Base-by-base conservation (phyloP, 2,888 invertebrate species). In the Cylindroiulus punctatus region DNA sequence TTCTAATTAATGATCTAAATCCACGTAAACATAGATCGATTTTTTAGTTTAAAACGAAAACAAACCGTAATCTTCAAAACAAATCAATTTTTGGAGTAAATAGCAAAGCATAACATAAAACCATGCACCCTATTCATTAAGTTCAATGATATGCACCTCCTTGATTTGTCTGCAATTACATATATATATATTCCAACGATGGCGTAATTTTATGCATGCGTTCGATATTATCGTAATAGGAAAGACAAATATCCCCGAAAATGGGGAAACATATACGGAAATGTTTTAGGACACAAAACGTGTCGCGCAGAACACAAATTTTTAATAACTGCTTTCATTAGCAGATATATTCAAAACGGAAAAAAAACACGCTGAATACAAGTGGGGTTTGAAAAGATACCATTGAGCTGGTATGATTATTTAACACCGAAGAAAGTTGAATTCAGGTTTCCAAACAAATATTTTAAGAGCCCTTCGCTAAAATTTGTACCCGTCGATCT, bases 401-500 rank as follows among this genome's bases (percentile, higher is more conserved):
- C 2, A 22, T 22, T 2, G 36, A n/a, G 5, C n/a, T 3, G 22
- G 26, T 8, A 65, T 65, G 57, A 22, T 65, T 65, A 65, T 65
- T 65, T 65, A 65, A 65, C 57, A 65, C 57, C 57, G 22, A 65
- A 22, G 57, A 65, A 65, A 65, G 57, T 65, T 65, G 57, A 65
- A 65, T 22, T 65, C 57, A 65, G 57, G 57, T 65, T 65, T 65
- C 57, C n/a, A 22, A 65, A 65, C 57, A 65, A 65, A 65, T 65
- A 65, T 65, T 82, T 82, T 82, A 82, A 82, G 82, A 82, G 36
- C 82, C 82, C 82, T 42, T 82, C 40, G 82, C 40, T 42, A 82
- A 82, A 82, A 82, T 40, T 42, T 82, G 8, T 82, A 32, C 82
- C 40, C 10, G 40, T 19, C 4, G 82, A 42, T 82, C 82, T 82